Conservation (phyloP, 2,888 invertebrate species). For the Aleiodes leptofemur region DNA sequence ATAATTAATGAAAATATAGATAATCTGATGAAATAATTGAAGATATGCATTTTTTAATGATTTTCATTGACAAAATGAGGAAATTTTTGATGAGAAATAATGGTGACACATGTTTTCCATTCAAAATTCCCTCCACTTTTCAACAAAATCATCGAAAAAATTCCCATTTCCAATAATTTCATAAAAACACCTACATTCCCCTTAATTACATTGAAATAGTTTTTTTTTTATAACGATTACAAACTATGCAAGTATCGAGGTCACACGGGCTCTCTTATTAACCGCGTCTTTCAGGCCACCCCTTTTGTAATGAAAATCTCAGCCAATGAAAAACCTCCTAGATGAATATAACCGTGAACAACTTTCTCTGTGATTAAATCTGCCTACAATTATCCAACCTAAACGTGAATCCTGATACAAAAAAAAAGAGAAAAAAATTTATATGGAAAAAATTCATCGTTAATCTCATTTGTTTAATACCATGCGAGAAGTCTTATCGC, state of each 20-base stretch:
- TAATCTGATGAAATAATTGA: too few species aligned
- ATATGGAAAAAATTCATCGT: neutral
- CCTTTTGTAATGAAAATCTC: neutral
- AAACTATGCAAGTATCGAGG: slow-evolving; percentile 12
- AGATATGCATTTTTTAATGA: too few species aligned
- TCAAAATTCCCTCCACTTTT: too few species aligned
- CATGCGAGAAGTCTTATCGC: too few species aligned
- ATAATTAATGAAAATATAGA: too few species aligned
- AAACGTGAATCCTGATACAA: neutral
- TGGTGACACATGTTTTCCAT: too few species aligned
- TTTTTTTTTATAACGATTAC: neutral
- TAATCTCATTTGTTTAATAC: too few species aligned
- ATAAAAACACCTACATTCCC: neutral
- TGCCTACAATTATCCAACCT: slow-evolving; percentile 4
- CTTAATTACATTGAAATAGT: neutral
- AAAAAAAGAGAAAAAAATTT: neutral
- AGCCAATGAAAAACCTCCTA: slow-evolving; percentile 1
- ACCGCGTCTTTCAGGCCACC: slow-evolving; percentile 14
- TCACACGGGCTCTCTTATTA: slow-evolving; percentile 9
- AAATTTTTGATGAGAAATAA: neutral
- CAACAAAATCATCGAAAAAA: neutral
- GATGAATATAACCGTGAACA: neutral
- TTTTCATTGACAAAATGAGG: too few species aligned
- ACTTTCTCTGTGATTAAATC: slow-evolving; percentile 24
- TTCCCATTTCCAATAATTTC: neutral